Evolutionary conservation across 2,797 vertebrate genomes (phyloP).

Genomic region (Anniella stebbinsi): DNA sequence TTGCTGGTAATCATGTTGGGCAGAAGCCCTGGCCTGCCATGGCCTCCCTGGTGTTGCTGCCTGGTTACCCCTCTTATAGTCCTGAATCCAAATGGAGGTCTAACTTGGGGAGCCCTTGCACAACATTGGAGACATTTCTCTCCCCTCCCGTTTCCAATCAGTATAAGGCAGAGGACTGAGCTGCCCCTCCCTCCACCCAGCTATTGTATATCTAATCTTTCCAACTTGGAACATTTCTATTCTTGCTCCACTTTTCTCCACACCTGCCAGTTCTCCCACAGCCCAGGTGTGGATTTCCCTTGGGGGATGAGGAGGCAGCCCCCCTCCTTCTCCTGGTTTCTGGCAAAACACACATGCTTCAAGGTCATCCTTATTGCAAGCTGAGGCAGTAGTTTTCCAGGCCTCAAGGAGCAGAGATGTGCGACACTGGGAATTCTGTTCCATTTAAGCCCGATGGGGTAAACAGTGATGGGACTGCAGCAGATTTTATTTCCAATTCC

Average conservation of each 20-base stretch:
- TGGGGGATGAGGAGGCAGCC: not conserved
- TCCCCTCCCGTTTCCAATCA: not conserved
- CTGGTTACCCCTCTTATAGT: not conserved
- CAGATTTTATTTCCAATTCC: too few relatives aligned
- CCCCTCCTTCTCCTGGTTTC: not conserved
- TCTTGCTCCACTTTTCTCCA: fast-evolving
- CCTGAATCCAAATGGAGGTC: not conserved
- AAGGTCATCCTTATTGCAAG: not conserved
- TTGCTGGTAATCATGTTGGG: not conserved
- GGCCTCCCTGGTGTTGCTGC: not conserved
- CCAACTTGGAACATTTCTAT: not conserved
- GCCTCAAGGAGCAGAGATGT: too few relatives aligned
- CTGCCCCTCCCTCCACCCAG: too few relatives aligned
- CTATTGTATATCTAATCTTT: not conserved
- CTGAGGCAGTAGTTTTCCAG: too few relatives aligned
- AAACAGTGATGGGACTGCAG: too few relatives aligned
- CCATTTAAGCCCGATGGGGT: too few relatives aligned
- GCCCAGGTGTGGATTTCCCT: constrained; percentile 18
- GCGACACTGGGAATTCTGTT: too few relatives aligned
- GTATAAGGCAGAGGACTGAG: not conserved
- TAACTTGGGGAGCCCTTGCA: not conserved
- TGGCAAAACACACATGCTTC: too few relatives aligned
- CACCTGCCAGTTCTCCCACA: not conserved
- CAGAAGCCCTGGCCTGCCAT: too few relatives aligned
- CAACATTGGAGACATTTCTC: too few relatives aligned